Evolutionary conservation across 2,797 vertebrate species (phyloP).

Genomic region (Sebastes trivittatus): DNA sequence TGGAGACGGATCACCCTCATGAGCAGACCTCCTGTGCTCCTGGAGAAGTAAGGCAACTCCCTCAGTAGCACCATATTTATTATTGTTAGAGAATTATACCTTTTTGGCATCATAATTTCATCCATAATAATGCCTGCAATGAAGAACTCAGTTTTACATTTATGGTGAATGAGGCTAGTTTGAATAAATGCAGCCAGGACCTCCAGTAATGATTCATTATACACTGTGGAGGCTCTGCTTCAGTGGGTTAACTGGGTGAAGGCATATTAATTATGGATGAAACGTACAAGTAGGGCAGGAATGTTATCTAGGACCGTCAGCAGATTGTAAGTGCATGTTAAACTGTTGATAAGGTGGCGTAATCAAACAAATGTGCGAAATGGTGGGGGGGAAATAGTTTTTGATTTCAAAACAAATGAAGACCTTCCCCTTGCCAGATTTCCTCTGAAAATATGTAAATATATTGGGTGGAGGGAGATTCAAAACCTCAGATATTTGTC

Average conservation of each 20-base stretch:
- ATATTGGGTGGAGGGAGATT: background rate
- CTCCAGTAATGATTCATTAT: no score
- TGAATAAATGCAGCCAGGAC: no score
- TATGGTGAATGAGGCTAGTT: no score
- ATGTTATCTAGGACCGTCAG: background rate
- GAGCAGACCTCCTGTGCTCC: slow-evolving; percentile 91
- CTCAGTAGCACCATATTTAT: background rate
- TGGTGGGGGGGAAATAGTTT: background rate
- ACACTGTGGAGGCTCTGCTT: background rate
- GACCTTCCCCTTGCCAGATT: background rate
- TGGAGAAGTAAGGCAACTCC: slow-evolving; percentile 91
- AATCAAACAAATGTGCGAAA: background rate
- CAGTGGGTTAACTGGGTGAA: background rate
- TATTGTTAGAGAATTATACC: background rate
- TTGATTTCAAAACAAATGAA: background rate
- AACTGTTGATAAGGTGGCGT: background rate
- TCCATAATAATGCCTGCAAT: no score
- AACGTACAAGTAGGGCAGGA: slow-evolving; percentile 49
- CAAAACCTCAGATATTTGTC: background rate
- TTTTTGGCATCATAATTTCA: background rate
- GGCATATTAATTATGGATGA: slow-evolving; percentile 56
- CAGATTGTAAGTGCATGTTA: no score
- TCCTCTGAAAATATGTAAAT: background rate
- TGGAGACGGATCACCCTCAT: slow-evolving; percentile 95
- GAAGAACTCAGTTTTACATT: no score